Conservation (phyloP, 2,113 vertebrate genomes). For the Xiphias gladius region DNA sequence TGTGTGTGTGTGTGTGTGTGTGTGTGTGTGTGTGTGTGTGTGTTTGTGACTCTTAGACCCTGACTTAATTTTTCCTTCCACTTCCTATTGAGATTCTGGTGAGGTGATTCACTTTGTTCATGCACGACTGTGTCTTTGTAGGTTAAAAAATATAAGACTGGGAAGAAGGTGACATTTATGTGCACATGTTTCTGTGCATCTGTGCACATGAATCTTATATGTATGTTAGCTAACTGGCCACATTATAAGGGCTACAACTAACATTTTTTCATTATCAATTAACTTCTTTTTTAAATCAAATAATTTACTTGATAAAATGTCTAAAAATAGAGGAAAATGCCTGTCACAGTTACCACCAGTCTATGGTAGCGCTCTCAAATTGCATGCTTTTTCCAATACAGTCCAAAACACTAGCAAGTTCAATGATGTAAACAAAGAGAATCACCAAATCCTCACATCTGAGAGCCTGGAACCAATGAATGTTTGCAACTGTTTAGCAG, state of each 20-base stretch:
- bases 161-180: background rate
- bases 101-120: constrained; percentile 24
- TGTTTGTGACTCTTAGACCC: constrained; percentile 10
- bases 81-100: constrained; percentile 39
- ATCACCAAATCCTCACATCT: too few relatives aligned
- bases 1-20: background rate
- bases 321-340: too few relatives aligned
- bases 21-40: constrained; percentile 5
- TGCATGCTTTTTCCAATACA: too few relatives aligned
- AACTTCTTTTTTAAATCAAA: background rate
- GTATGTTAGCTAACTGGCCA: background rate
- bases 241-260: background rate
- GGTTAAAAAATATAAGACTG: constrained; percentile 16
- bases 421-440: too few relatives aligned
- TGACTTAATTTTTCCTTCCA: constrained; percentile 36
- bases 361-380: too few relatives aligned
- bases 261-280: background rate
- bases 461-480: too few relatives aligned
- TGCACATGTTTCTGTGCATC: constrained; percentile 13
- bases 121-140: constrained; percentile 27
- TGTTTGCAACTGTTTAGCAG: too few relatives aligned
- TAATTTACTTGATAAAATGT: too few relatives aligned
- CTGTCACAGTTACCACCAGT: too few relatives aligned
- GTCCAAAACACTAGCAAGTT: too few relatives aligned
- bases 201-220: constrained; percentile 32